Conservation (phyloP, 1,140 invertebrate genomes). For the Scaptomyza graminum region DNA sequence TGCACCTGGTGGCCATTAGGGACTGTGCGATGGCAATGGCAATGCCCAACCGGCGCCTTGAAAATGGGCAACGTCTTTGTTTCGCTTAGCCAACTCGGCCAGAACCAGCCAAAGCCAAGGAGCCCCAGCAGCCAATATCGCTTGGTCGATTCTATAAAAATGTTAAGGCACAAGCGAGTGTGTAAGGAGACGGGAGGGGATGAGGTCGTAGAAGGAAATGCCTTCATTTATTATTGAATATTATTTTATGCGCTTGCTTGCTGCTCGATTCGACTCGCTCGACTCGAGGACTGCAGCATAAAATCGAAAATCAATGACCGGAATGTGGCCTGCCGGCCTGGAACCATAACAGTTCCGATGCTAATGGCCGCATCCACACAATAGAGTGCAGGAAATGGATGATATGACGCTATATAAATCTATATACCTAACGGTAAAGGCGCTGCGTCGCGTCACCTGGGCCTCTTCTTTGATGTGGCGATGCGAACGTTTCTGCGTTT, state of each 20-base stretch:
- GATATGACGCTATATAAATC: slow-evolving; percentile 10
- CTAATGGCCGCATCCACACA: slow-evolving; percentile 63
- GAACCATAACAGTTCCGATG: slow-evolving; percentile 74
- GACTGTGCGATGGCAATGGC: slow-evolving; percentile 41
- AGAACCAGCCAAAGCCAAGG: slow-evolving; percentile 32
- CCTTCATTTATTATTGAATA: slow-evolving; percentile 83
- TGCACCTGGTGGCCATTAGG: slow-evolving; percentile 80
- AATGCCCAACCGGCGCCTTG: slow-evolving; percentile 32
- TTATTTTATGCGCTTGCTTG: slow-evolving; percentile 69
- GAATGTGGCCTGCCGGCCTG: slow-evolving; percentile 58
- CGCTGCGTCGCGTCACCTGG: slow-evolving; percentile 88
- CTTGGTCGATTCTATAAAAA: slow-evolving; percentile 67
- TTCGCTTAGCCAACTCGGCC: slow-evolving; percentile 47
- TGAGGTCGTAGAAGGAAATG: slow-evolving; percentile 66
- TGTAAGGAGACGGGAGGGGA: neutral
- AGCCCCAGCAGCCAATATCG: slow-evolving; percentile 58
- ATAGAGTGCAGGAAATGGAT: slow-evolving; percentile 76
- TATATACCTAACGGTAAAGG: slow-evolving; percentile 88
- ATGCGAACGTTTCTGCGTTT: slow-evolving; percentile 84
- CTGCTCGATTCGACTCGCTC: slow-evolving; percentile 36
- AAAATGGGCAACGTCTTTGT: slow-evolving; percentile 61
- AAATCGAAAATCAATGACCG: slow-evolving; percentile 80
- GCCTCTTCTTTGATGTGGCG: slow-evolving; percentile 86
- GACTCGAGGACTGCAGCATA: slow-evolving; percentile 59
- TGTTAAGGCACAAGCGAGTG: slow-evolving; percentile 30